Evolutionary conservation across 2,797 vertebrate genomes (phyloP).

Genomic region (Buceros bicornis): DNA sequence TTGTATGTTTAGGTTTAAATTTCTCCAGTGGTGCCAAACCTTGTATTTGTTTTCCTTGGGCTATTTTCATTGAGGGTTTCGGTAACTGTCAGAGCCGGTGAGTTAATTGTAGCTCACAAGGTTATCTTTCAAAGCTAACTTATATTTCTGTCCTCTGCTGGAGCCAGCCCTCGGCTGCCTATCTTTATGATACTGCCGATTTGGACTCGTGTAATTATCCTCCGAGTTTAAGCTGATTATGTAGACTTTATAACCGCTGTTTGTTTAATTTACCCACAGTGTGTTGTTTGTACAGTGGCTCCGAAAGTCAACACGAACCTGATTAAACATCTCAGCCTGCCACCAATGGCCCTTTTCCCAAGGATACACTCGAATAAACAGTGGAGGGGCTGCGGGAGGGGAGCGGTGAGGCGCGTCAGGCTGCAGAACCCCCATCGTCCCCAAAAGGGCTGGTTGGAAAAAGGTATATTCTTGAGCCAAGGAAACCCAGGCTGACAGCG

Average conservation of each 20-base stretch:
- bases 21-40: constrained; percentile 59
- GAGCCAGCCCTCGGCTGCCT: constrained; percentile 75
- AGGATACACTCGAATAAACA: background rate
- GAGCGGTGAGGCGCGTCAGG: fast-evolving
- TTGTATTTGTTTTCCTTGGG: constrained; percentile 57
- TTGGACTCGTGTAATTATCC: constrained; percentile 48
- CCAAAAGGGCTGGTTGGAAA: background rate
- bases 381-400: background rate
- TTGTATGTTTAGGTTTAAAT: constrained; percentile 8
- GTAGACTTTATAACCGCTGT: background rate
- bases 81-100: constrained; percentile 71
- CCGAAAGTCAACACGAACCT: constrained; percentile 6
- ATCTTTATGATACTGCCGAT: constrained; percentile 55
- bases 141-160: constrained; percentile 57
- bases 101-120: constrained; percentile 74
- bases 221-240: background rate
- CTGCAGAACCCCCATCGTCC: background rate
- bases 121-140: constrained; percentile 43
- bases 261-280: constrained; percentile 35
- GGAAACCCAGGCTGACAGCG: fast-evolving
- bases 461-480: background rate
- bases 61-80: constrained; percentile 78
- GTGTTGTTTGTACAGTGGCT: background rate
- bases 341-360: constrained; percentile 4
- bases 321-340: background rate